Conservation (phyloP, 2,797 vertebrate genomes). For the Sebastes iracundus region DNA sequence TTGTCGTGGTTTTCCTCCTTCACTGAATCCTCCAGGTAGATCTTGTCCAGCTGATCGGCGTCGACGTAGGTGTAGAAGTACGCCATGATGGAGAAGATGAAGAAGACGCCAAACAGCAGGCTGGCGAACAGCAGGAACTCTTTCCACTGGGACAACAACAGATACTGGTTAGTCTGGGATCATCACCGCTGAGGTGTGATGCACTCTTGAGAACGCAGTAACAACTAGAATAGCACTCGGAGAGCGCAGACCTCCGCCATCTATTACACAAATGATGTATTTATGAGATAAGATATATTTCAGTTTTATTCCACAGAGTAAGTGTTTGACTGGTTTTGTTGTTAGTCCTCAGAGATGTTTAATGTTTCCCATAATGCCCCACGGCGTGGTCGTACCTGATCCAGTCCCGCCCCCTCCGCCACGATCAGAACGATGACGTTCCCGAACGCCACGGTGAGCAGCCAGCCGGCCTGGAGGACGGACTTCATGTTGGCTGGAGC, state of each 20-base stretch:
- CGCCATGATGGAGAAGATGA: slow-evolving; percentile 96
- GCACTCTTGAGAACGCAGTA: too few relatives aligned
- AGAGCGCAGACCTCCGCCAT: too few relatives aligned
- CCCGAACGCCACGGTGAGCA: slow-evolving; percentile 94
- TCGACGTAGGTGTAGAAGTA: slow-evolving; percentile 90
- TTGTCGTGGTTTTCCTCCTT: slow-evolving; percentile 36
- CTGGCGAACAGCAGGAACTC: slow-evolving; percentile 94
- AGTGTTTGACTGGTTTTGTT: neutral
- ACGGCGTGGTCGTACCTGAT: slow-evolving; percentile 85
- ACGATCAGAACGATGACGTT: slow-evolving; percentile 96
- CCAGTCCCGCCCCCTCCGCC: slow-evolving; percentile 90
- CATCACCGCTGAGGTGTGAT: too few relatives aligned
- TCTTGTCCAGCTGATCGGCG: slow-evolving; percentile 75
- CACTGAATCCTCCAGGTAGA: slow-evolving; percentile 29
- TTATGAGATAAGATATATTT: too few relatives aligned
- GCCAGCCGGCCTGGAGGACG: slow-evolving; percentile 95
- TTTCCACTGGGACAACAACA: slow-evolving; percentile 84
- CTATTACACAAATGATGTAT: neutral
- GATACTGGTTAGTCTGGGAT: neutral
- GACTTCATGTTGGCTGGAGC: slow-evolving; percentile 97
- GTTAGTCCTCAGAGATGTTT: neutral
- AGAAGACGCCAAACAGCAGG: slow-evolving; percentile 88
- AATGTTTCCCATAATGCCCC: neutral
- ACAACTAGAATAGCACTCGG: too few relatives aligned
- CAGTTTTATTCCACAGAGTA: neutral